phyloP scores from a whole-genome alignment of 53 echinoderm and acorn worm genomes.

The Actinopyga echinites region DNA sequence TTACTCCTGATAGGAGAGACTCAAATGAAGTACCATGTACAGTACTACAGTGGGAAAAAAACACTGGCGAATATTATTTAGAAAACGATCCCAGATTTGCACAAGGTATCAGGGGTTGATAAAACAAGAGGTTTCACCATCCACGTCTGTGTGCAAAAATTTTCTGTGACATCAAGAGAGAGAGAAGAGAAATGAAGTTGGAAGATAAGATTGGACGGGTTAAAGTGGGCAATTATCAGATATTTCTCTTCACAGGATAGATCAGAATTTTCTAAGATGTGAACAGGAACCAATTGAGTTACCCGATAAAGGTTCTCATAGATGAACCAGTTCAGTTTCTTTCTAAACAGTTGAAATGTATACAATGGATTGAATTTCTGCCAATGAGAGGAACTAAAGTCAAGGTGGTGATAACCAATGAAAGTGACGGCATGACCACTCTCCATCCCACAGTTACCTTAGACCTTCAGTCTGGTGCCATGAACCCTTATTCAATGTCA shows the following conservation, averaged over 20 bases:
- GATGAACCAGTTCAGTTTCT: not conserved
- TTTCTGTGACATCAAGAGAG: not conserved
- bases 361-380: not conserved
- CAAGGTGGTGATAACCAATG: not conserved
- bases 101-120: not conserved
- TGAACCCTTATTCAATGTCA: too few relatives aligned
- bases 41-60: conserved; percentile 32
- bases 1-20: conserved; percentile 35
- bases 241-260: not conserved
- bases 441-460: too few relatives aligned
- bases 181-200: not conserved
- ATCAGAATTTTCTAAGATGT: not conserved
- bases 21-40: conserved; percentile 1
- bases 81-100: not conserved
- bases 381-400: not conserved
- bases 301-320: not conserved
- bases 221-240: not conserved
- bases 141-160: not conserved
- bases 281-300: not conserved
- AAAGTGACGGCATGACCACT: not conserved
- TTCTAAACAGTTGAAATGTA: not conserved
- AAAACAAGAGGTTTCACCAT: not conserved
- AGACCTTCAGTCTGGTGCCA: too few relatives aligned
- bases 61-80: conserved; percentile 33
- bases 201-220: not conserved